Base-by-base conservation (phyloP, 2,113 vertebrate species). In the Progne subis region DNA sequence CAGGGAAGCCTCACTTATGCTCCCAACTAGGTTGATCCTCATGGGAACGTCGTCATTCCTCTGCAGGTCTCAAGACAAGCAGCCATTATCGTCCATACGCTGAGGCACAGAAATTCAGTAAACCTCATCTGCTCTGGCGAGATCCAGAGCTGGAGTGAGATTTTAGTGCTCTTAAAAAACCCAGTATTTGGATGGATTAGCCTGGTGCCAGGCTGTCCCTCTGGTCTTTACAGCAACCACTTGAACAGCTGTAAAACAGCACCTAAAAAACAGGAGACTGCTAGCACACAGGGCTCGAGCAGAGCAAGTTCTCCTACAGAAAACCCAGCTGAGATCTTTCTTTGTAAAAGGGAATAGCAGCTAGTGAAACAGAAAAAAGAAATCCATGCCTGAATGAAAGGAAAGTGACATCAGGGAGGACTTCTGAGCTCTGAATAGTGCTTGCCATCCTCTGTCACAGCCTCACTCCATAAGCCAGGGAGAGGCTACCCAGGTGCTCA, bases 341-440 rank as follows among this genome's bases (percentile, higher is more conserved):
- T 86, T 84, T 89, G 49, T 90, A 90, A 65, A 87, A 69, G 74
- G 83, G 90, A 94, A 94, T 55, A 84, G 95, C 55, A 52, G 74
- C 76, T 97, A 95, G 79, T 82, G 93, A 95, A 95, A 96, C 76
- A 95, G 92, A 82, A 82, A 61, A 29, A 83, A 72, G 61, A 53
- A 29, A 26, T 12, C 49, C 32, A 53, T 25, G 68, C 61, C 79
- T 90, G 83, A 91, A 59, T 16, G 69, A 82, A 94, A 96, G 82
- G 59, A 71, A 97, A 96, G 74, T 49, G 83, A 80, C 79, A 71
- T 75, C 84, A 78, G 69, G 76, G 86, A 96, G 77, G 95, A 87
- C 46, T 44, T 37, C 19, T 24, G 63, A 49, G 75, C 61, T 82
- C 1, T 2, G 91, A 91, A 84, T 14, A 60, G 72, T 96, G 95